These are phyloP conservation scores for Phocoena sinus DNA, from an alignment of 2,113 vertebrate genomes.

Conservation along the genomic window DNA sequence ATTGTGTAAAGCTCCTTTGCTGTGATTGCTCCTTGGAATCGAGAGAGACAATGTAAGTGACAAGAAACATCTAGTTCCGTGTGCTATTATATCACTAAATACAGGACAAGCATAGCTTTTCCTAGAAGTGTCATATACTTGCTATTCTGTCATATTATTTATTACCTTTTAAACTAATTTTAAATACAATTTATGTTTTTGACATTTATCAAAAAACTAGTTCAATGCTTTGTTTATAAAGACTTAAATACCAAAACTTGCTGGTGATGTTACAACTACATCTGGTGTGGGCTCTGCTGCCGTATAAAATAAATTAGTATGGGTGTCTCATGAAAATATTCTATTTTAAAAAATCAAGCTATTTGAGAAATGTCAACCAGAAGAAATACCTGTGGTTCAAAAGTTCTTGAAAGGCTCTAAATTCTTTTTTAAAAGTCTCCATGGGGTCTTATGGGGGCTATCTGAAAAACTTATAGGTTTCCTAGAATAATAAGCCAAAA, in stretches of 20 bases:
- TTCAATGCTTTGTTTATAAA: neutral
- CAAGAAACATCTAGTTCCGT: neutral
- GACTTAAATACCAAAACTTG: neutral
- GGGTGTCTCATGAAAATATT: neutral
- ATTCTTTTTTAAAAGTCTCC: neutral
- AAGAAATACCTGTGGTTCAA: constrained; percentile 3
- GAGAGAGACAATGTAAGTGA: neutral
- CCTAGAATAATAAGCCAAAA: neutral
- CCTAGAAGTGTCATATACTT: neutral
- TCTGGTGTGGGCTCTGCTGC: neutral
- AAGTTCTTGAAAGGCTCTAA: constrained; percentile 20
- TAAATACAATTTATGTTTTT: neutral
- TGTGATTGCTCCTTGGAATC: constrained; percentile 85
- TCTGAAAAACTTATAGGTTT: neutral
- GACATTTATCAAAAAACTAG: constrained; percentile 10
- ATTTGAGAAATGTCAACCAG: neutral
- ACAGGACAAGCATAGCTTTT: neutral
- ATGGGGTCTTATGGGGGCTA: neutral
- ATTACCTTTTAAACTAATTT: constrained; percentile 1
- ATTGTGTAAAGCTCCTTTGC: constrained; percentile 92
- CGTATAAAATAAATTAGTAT: neutral
- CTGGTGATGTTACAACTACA: neutral
- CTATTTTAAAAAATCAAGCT: neutral
- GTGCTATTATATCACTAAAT: neutral
- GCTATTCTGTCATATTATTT: neutral